phyloP scores from a whole-genome alignment of 2,113 vertebrate species.

The Labeo catla region DNA sequence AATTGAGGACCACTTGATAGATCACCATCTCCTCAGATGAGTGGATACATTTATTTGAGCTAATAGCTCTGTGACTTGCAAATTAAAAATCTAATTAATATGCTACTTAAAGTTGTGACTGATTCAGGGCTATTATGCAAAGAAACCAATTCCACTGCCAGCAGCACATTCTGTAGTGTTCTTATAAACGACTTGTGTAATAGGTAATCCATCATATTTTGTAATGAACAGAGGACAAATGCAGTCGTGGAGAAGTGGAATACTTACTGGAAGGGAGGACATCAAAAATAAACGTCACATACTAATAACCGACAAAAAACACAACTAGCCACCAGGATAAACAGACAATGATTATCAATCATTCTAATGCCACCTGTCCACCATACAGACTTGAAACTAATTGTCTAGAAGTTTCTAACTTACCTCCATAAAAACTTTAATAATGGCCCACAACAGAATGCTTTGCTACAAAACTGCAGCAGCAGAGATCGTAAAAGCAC shows the following conservation, averaged over 20 bases:
- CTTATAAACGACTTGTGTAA: neutral
- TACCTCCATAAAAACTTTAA: neutral
- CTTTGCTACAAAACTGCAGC: constrained; percentile 36
- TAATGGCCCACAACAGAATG: neutral
- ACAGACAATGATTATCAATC: neutral
- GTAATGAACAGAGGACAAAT: neutral
- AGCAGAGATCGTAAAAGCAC: constrained; percentile 45
- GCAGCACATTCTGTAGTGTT: constrained; percentile 1
- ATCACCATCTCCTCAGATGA: neutral
- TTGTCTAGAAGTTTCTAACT: constrained; percentile 1
- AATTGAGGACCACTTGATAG: neutral
- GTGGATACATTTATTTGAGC: neutral
- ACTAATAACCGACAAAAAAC: neutral
- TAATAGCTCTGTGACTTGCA: neutral
- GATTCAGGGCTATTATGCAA: neutral
- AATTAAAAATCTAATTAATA: constrained; percentile 8
- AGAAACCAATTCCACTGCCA: neutral
- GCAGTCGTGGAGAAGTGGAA: neutral
- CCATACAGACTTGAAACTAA: neutral
- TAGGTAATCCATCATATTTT: neutral
- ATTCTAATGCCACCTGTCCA: neutral
- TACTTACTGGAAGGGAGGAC: neutral
- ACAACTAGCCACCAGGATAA: neutral
- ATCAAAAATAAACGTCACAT: neutral
- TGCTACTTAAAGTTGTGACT: neutral